Conservation (phyloP, 1,140 invertebrate genomes). For the Lordiphosa clarofinis region DNA sequence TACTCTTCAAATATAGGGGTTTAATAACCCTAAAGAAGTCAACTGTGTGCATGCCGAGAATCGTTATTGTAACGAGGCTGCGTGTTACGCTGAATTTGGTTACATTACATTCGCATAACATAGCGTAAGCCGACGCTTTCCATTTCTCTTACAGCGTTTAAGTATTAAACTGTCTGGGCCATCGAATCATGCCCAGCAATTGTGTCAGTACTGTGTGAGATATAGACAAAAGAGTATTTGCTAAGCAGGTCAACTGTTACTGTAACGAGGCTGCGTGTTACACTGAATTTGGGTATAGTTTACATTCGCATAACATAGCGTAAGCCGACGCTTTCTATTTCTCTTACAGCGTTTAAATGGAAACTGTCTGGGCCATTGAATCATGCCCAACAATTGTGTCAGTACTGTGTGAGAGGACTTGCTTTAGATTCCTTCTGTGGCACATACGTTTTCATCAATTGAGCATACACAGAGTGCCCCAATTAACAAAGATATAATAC, state of each 20-base stretch:
- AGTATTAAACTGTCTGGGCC: slow-evolving; percentile 19
- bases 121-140: slow-evolving; percentile 70
- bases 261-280: slow-evolving; percentile 77
- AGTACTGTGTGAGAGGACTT: slow-evolving; percentile 40
- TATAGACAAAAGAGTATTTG: neutral
- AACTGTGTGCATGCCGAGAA: too few relatives aligned
- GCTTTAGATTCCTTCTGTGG: slow-evolving; percentile 22
- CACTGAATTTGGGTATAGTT: slow-evolving; percentile 30
- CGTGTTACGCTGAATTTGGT: slow-evolving; percentile 61
- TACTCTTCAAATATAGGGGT: too few relatives aligned
- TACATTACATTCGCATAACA: slow-evolving; percentile 66
- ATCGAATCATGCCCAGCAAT: slow-evolving; percentile 29
- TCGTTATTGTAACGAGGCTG: slow-evolving; percentile 45
- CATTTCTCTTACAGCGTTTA: slow-evolving; percentile 82
- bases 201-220: slow-evolving; percentile 56
- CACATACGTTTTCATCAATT: slow-evolving; percentile 71
- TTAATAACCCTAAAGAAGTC: too few relatives aligned
- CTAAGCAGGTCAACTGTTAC: neutral
- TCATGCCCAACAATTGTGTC: slow-evolving; percentile 46
- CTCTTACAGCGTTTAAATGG: slow-evolving; percentile 82
- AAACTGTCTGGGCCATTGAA: slow-evolving; percentile 16
- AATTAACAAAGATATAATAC: slow-evolving; percentile 74
- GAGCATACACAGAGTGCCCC: slow-evolving; percentile 22
- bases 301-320: slow-evolving; percentile 75
- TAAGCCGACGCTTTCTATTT: slow-evolving; percentile 65